A percentile compares a stretch with the other conserved stretches of the same genome.
Evolutionary conservation across 2,888 invertebrate species (phyloP).

Genomic region (Drosophila rellima): DNA sequence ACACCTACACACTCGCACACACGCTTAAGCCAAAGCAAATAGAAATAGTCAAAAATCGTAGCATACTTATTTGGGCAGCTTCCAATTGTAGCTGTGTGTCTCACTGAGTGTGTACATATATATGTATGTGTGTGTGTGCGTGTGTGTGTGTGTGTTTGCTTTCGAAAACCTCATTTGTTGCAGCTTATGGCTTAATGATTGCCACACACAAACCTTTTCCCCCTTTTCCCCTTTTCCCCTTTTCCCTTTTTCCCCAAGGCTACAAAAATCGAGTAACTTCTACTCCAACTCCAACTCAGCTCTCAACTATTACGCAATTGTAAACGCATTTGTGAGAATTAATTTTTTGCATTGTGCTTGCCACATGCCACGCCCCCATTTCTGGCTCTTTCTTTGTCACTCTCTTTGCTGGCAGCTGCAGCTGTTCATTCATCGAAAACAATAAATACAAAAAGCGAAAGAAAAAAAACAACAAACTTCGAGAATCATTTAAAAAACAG

Average conservation of each 20-base stretch:
- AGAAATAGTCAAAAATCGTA: constrained; percentile 6
- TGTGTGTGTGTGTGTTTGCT: constrained; percentile 16
- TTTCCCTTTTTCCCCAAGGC: not conserved
- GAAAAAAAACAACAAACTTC: constrained; percentile 36
- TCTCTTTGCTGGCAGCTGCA: constrained; percentile 36
- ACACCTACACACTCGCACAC: not conserved
- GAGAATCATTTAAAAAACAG: constrained; percentile 67
- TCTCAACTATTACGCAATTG: constrained; percentile 54
- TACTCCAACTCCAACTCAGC: constrained; percentile 13
- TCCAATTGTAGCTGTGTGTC: not conserved
- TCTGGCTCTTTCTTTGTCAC: constrained; percentile 28
- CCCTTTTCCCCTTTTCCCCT: not conserved
- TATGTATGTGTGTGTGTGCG: too few relatives aligned
- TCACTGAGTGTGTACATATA: not conserved
- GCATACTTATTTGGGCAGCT: constrained; percentile 59
- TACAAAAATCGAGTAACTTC: constrained; percentile 25
- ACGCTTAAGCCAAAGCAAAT: constrained; percentile 5
- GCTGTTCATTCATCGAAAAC: constrained; percentile 64
- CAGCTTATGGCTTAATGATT: constrained; percentile 68
- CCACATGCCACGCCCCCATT: constrained; percentile 6
- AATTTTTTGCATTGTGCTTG: constrained; percentile 45
- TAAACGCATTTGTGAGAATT: constrained; percentile 61
- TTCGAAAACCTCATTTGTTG: constrained; percentile 58
- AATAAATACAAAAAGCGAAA: constrained; percentile 53
- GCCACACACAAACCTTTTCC: constrained; percentile 32